Conservation (phyloP, 2,113 vertebrate species). For the Cacatua alba region DNA sequence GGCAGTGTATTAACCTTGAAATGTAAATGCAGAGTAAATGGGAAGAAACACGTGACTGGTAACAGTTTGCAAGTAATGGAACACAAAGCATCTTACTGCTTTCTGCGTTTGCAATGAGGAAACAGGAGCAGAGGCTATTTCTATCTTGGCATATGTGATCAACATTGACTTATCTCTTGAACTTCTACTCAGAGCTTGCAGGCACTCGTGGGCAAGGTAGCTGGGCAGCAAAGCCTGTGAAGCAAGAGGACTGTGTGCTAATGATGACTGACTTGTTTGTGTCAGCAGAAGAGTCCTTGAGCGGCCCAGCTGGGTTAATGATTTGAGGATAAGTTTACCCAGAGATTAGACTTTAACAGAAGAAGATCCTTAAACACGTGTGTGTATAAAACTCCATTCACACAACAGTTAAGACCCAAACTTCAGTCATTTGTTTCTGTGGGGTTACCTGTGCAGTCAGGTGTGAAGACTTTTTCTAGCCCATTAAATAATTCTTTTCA, state of each 20-base stretch:
- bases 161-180: neutral
- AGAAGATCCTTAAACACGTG: accelerated
- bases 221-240: neutral
- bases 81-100: neutral
- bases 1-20: neutral
- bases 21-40: neutral
- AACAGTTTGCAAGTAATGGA: neutral
- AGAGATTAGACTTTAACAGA: constrained; percentile 2
- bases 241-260: neutral
- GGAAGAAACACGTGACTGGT: neutral
- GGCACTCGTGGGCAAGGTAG: accelerated
- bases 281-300: neutral
- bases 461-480: neutral
- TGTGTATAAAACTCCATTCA: neutral
- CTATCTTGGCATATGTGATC: neutral
- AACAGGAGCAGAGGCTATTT: neutral
- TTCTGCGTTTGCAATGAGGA: neutral
- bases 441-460: neutral
- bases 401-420: neutral
- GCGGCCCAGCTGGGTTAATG: neutral
- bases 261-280: neutral
- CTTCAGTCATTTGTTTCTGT: neutral
- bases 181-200: neutral
- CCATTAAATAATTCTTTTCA: neutral
- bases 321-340: neutral